Percentiles rank a stretch among this genome's conserved stretches.
Evolutionary conservation across 2,888 invertebrate species (phyloP).

Genomic region (Noctua pronuba): DNA sequence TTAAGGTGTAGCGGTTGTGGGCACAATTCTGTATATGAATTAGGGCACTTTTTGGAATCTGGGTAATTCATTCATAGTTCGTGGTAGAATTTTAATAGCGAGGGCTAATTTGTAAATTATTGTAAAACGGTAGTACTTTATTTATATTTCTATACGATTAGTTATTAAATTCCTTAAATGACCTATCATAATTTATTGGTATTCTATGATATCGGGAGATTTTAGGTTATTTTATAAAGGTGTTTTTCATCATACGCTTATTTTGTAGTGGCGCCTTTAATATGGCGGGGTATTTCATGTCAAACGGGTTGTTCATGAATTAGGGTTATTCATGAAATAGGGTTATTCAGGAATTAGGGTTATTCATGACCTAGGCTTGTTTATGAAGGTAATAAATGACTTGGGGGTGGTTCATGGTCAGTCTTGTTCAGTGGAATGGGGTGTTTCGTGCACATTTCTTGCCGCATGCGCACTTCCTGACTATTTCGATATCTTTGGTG

Average conservation of each 20-base stretch:
- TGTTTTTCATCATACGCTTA: slow-evolving; percentile 13
- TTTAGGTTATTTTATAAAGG: background rate
- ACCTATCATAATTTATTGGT: slow-evolving; percentile 15
- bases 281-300: background rate
- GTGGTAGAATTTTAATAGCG: too few species aligned
- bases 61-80: background rate
- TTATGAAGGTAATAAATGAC: slow-evolving; percentile 27
- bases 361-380: background rate
- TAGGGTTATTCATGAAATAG: background rate
- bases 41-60: slow-evolving; percentile 1
- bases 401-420: slow-evolving; percentile 52
- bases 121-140: background rate
- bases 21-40: background rate
- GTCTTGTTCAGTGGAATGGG: slow-evolving; percentile 79
- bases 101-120: background rate
- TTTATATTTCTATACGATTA: background rate
- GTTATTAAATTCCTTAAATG: slow-evolving; percentile 10
- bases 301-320: background rate
- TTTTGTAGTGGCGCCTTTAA: slow-evolving; percentile 20
- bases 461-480: slow-evolving; percentile 98
- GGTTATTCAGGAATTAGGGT: background rate
- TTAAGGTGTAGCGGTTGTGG: background rate
- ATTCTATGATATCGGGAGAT: background rate
- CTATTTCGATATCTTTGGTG: slow-evolving; percentile 98
- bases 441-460: slow-evolving; percentile 92